Base-by-base conservation (phyloP, 2,113 vertebrate genomes). In the Calonectris borealis region DNA sequence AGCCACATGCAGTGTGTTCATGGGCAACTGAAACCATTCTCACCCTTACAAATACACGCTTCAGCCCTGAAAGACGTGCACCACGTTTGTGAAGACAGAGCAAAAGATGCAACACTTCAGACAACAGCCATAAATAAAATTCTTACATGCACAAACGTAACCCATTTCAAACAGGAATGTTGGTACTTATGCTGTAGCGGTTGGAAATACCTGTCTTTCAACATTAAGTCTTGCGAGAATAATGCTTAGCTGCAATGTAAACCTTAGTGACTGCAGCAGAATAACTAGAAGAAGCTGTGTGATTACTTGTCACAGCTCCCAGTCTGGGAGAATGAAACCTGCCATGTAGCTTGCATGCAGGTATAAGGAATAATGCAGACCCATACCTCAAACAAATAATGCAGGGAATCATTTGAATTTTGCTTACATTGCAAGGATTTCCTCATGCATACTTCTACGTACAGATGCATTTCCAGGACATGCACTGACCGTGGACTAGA, bases 151-250 rank as follows among this genome's bases (percentile, higher is more conserved):
- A 84, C 77, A 88, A 92, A 94, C 22, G 21, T 86, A 94, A 96
- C 86, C 88, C 54, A 61, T 93, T 95, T 95, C 75, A 48, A 96
- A 78, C 62, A 96, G 88, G 69, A 95, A 92, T 77, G 79, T 22
- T 87, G 84, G 46, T 91, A 62, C 77, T 89, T 48, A 31, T 2
- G 52, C 48, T 69, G 78, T 29, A 91, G 81, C 0, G 0, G 36
- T 83, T 94, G 92, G 91, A 97, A 96, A 97, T 95, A 96, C 83
- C 86, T 92, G 94, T 90, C 96, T 87, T 94, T 93, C 91, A 77
- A 73, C 83, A 93, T 92, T 83, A 94, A 89, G 90, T 46, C 66
- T 65, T 90, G 83, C 1, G 2, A 92, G 90, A 83, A 40, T 55
- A 96, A 95, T 44, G 61, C 68, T 95, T 49, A 85, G 78, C 88